Base-by-base conservation (phyloP, 2,113 vertebrate species). In the Hipposideros armiger region DNA sequence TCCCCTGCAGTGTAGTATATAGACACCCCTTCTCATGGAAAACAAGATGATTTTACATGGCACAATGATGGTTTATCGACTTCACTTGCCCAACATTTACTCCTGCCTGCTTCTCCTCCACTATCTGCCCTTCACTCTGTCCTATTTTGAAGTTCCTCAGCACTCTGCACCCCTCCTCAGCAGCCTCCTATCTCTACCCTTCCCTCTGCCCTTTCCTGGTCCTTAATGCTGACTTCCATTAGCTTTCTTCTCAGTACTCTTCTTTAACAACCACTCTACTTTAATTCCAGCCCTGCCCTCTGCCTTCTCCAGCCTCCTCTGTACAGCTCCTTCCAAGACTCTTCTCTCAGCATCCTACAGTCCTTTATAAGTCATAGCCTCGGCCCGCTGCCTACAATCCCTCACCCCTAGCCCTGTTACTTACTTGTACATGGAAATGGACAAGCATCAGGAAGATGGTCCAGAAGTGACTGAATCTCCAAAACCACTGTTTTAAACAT, bases 371-470 rank as follows among this genome's bases (percentile, higher is more conserved):
- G 22, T 78, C 32, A 52, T 16, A 66, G 67, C 17, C 47, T 70
- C n/a, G 16, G 62, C 47, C 47, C 9, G 47, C 64, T 45, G 10
- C 78, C 60, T 66, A 58, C 13, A 58, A 0, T 74, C 87, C n/a
- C 32, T 97, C 58, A 81, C 17, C 60, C 66, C 58, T 52, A 64
- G 66, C 19, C 10, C 1, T 64, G 4, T 62, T 69, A n/a, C 73
- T 60, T 81, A 72, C 19, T 58, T 78, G 30, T 45, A 58, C 30
- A 17, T 32, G 26, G 50, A 95, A 90, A 80, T 64, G 40, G 3
- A 52, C 73, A 45, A 94, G 67, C n/a, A 77, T 81, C 32, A 58
- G 56, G 70, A 92, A 90, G n/a, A 88, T 62, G 58, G 32, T 89
- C 56, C 50, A 42, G 90, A 87, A 73, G 22, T 62, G 42, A 95